A percentile compares a stretch with the other conserved stretches of the same genome.
Evolutionary conservation across 2,888 invertebrate genomes (phyloP).

Genomic region (Lepidochitona cinerea): DNA sequence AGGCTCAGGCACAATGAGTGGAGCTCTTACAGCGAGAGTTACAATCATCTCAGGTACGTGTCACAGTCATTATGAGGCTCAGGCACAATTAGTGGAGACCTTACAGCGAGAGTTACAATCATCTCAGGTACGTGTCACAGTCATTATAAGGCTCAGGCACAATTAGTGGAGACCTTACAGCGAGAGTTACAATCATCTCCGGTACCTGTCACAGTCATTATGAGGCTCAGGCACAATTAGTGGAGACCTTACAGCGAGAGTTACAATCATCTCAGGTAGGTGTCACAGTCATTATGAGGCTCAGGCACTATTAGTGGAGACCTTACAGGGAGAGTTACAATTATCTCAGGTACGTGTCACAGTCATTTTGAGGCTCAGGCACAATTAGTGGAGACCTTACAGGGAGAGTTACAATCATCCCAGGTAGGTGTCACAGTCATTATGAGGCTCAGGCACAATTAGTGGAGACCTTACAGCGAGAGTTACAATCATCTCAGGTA

Average conservation of each 20-base stretch:
- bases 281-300: not conserved
- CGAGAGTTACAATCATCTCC: not conserved
- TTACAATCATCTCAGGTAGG: not conserved
- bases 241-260: not conserved
- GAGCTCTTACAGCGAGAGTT: not conserved
- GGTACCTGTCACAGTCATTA: not conserved
- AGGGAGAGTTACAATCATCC: constrained; percentile 76
- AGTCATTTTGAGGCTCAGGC: constrained; percentile 78
- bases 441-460: not conserved
- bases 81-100: not conserved
- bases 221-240: not conserved
- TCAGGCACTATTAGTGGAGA: constrained; percentile 20
- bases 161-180: constrained; percentile 72
- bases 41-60: not conserved
- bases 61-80: not conserved
- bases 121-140: constrained; percentile 77
- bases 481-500: constrained; percentile 77
- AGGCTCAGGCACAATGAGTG: not conserved
- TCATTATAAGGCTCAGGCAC: constrained; percentile 78
- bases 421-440: constrained; percentile 70
- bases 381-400: constrained; percentile 75
- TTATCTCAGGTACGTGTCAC: constrained; percentile 77
- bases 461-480: constrained; percentile 37
- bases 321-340: constrained; percentile 73
- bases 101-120: constrained; percentile 80